Conservation (phyloP, 1,140 invertebrate genomes). For the Melipona quadrifasciata region DNA sequence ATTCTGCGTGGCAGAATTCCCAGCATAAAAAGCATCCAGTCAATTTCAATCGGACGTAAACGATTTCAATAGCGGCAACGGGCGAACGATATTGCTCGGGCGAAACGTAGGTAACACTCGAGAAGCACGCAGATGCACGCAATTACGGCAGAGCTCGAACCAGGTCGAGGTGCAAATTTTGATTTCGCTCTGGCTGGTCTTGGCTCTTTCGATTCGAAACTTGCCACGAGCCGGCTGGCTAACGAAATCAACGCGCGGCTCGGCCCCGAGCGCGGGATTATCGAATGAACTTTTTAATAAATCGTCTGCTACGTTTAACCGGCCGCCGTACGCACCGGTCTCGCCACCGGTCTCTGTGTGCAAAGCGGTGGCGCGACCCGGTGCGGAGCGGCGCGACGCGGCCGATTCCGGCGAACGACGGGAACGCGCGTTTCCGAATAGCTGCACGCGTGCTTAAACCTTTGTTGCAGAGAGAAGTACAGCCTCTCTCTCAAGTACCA, state of each 20-base stretch:
- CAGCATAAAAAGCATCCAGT: not conserved
- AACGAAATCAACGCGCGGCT: conserved; percentile 31
- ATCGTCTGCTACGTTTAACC: conserved; percentile 19
- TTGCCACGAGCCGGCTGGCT: not conserved
- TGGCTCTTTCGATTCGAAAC: not conserved
- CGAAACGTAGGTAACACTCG: not conserved
- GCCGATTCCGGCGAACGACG: conserved; percentile 44
- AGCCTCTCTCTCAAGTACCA: conserved; percentile 73
- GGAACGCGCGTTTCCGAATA: conserved; percentile 52
- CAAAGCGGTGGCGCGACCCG: too few species aligned
- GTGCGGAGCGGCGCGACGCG: too few species aligned
- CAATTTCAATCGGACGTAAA: conserved; percentile 8
- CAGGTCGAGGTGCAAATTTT: conserved; percentile 42
- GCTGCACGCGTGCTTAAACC: conserved; percentile 69
- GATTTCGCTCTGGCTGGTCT: conserved; percentile 18
- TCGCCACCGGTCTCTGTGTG: too few species aligned
- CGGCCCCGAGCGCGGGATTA: not conserved
- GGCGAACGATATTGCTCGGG: not conserved
- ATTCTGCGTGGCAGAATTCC: not conserved
- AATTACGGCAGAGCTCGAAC: not conserved
- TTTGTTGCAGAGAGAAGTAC: conserved; percentile 69
- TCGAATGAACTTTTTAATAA: conserved; percentile 59
- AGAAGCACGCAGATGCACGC: not conserved
- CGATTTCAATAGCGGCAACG: not conserved
- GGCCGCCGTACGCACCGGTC: too few species aligned